phyloP scores from a whole-genome alignment of 2,888 invertebrate genomes.

The Vesta saturnalis region DNA sequence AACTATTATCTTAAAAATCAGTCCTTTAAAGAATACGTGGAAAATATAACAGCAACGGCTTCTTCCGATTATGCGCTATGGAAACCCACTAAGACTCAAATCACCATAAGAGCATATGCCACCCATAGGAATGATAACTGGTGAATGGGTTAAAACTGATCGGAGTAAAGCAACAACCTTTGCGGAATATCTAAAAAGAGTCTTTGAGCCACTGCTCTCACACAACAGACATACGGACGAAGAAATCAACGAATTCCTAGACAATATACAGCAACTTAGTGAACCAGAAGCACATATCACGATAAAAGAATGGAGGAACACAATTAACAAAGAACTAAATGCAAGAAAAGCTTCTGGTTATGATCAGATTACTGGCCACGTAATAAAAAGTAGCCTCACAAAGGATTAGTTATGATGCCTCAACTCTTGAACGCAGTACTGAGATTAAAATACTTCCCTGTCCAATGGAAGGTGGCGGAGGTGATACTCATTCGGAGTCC shows the following conservation, averaged over 20 bases:
- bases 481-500: constrained; percentile 12
- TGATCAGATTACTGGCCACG: neutral
- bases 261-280: constrained; percentile 11
- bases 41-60: constrained; percentile 13
- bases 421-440: constrained; percentile 8
- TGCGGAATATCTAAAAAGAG: constrained; percentile 12
- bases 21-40: constrained; percentile 10
- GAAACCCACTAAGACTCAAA: constrained; percentile 14
- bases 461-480: constrained; percentile 10
- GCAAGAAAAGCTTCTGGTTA: constrained; percentile 13
- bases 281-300: constrained; percentile 13
- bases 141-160: constrained; percentile 10
- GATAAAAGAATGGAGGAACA: constrained; percentile 6
- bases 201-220: constrained; percentile 6
- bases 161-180: constrained; percentile 6
- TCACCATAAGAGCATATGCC: constrained; percentile 5
- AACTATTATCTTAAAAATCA: constrained; percentile 11
- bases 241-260: constrained; percentile 16
- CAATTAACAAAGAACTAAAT: constrained; percentile 11
- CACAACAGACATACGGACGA: neutral
- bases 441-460: constrained; percentile 7
- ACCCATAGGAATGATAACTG: constrained; percentile 9
- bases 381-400: neutral
- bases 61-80: neutral
- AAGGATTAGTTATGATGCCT: constrained; percentile 4